Evolutionary conservation across 2,888 invertebrate genomes (phyloP).

Genomic region (Nasonia oneida): DNA sequence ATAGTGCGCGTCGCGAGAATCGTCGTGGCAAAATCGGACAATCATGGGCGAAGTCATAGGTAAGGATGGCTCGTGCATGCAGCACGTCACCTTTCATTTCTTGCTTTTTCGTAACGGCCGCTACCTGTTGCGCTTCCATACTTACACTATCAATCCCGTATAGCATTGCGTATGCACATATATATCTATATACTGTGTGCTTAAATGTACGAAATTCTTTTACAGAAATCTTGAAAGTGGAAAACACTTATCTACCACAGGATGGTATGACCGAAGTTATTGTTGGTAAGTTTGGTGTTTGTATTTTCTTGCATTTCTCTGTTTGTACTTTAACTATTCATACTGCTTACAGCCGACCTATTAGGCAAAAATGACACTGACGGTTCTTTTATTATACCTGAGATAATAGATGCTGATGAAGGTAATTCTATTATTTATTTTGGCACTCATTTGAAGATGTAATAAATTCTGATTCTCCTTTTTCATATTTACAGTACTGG

Average conservation of each 20-base stretch:
- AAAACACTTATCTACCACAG: slow-evolving; percentile 62
- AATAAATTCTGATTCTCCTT: slow-evolving; percentile 24
- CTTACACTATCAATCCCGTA: slow-evolving; percentile 22
- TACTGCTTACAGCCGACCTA: slow-evolving; percentile 41
- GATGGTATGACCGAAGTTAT: slow-evolving; percentile 62
- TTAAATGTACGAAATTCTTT: slow-evolving; percentile 22
- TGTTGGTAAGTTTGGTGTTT: slow-evolving; percentile 51
- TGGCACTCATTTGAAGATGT: not conserved
- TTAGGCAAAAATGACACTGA: slow-evolving; percentile 42
- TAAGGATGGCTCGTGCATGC: slow-evolving; percentile 27
- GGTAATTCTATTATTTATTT: slow-evolving; percentile 40
- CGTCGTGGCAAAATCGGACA: not conserved
- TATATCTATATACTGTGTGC: not conserved
- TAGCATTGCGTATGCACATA: not conserved
- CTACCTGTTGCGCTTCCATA: slow-evolving; percentile 55
- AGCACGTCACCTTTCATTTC: not conserved
- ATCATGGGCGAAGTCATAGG: slow-evolving; percentile 64
- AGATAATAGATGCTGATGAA: slow-evolving; percentile 58
- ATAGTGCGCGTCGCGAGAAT: not conserved
- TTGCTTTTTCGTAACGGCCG: slow-evolving; percentile 39
- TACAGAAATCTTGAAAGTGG: slow-evolving; percentile 71
- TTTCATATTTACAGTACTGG: slow-evolving; percentile 65
- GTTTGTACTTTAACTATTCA: not conserved
- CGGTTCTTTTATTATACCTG: slow-evolving; percentile 60
- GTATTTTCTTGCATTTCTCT: slow-evolving; percentile 16